Evolutionary conservation across 2,797 vertebrate species (phyloP).

Genomic region (Phoeniculus purpureus): DNA sequence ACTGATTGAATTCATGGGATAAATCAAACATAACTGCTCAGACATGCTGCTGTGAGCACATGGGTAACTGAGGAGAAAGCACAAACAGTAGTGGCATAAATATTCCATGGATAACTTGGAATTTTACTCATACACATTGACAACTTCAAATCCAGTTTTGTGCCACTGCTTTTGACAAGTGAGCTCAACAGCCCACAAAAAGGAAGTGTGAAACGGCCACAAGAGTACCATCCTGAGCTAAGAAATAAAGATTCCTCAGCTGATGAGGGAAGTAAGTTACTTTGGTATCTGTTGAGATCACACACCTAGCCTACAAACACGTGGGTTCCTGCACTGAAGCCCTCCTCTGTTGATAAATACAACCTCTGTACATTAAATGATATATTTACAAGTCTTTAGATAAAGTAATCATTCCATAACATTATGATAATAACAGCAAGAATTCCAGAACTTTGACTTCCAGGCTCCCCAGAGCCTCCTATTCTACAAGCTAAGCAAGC

Average conservation of each 20-base stretch:
- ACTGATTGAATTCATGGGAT: not conserved
- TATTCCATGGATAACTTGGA: constrained; percentile 10
- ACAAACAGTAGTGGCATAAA: not conserved
- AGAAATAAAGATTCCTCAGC: not conserved
- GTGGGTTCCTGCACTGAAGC: not conserved
- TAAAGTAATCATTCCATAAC: not conserved
- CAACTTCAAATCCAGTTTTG: constrained; percentile 9
- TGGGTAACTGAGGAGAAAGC: not conserved
- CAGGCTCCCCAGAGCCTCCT: no score
- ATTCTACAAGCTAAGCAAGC: no score
- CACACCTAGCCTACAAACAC: not conserved
- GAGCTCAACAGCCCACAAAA: not conserved
- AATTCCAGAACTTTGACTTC: not conserved
- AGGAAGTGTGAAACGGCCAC: not conserved
- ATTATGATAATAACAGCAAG: not conserved
- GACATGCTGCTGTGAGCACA: not conserved
- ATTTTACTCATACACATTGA: not conserved
- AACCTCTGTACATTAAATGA: not conserved
- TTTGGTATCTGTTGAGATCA: not conserved
- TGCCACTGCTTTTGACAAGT: not conserved
- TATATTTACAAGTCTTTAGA: not conserved
- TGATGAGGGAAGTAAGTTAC: not conserved
- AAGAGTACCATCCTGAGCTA: not conserved
- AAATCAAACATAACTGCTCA: not conserved
- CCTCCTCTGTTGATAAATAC: not conserved